phyloP scores from a whole-genome alignment of 2,888 invertebrate genomes.

The Cryptocephalus moraei region DNA sequence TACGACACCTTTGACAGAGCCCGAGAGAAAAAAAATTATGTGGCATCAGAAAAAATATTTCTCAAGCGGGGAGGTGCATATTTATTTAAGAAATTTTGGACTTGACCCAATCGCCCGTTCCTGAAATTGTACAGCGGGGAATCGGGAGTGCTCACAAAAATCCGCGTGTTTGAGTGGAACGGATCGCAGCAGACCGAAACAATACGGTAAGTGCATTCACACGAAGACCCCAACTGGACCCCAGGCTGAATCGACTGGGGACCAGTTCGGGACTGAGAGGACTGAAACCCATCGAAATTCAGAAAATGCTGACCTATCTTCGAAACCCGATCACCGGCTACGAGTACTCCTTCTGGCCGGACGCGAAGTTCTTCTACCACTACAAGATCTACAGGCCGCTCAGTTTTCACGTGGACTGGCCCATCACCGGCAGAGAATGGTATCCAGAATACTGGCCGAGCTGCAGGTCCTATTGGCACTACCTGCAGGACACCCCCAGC shows the following conservation, averaged over 20 bases:
- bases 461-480: slow-evolving; percentile 20
- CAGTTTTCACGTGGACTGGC: slow-evolving; percentile 21
- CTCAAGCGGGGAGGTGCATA: neutral
- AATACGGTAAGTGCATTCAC: slow-evolving; percentile 1
- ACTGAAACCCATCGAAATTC: too few relatives aligned
- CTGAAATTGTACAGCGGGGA: slow-evolving; percentile 6
- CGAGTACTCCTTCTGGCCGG: slow-evolving; percentile 24
- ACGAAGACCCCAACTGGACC: too few relatives aligned
- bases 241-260: too few relatives aligned
- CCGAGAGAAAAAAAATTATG: neutral
- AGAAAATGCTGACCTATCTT: slow-evolving; percentile 21
- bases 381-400: slow-evolving; percentile 24
- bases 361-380: slow-evolving; percentile 24
- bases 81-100: slow-evolving; percentile 1
- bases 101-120: slow-evolving; percentile 6
- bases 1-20: neutral
- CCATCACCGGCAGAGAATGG: slow-evolving; percentile 20
- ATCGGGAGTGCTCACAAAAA: slow-evolving; percentile 3
- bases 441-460: slow-evolving; percentile 23
- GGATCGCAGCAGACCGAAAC: neutral
- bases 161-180: slow-evolving; percentile 3
- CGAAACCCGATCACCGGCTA: slow-evolving; percentile 21
- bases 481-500: slow-evolving; percentile 19
- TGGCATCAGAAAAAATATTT: neutral
- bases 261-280: too few relatives aligned